Evolutionary conservation across 2,888 invertebrate species (phyloP).

Genomic region (Hirtodrosophila trivittata): DNA sequence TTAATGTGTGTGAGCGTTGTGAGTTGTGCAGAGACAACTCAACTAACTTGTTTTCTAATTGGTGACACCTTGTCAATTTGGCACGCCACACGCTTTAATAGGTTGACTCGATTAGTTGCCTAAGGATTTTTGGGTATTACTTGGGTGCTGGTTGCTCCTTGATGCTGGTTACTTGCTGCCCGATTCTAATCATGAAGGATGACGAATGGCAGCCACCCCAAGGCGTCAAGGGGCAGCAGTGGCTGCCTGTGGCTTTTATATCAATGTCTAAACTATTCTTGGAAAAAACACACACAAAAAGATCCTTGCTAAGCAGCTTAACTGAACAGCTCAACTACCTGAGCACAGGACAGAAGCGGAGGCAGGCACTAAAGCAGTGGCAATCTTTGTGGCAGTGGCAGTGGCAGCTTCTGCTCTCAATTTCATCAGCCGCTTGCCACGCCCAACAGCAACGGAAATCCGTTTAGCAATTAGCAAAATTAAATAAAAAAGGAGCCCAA

Average conservation of each 20-base stretch:
- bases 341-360: conserved; percentile 8
- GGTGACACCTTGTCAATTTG: conserved; percentile 81
- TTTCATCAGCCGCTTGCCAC: conserved; percentile 70
- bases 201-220: conserved; percentile 58
- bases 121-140: conserved; percentile 15
- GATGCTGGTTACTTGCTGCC: conserved; percentile 31
- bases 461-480: conserved; percentile 69
- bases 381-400: conserved; percentile 1
- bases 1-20: background rate
- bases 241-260: conserved; percentile 71
- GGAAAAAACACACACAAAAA: conserved; percentile 32
- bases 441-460: conserved; percentile 74
- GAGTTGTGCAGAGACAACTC: conserved; percentile 40
- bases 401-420: conserved; percentile 59
- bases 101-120: conserved; percentile 63
- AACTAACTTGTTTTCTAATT: conserved; percentile 79
- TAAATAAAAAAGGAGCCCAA: conserved; percentile 4
- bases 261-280: conserved; percentile 74
- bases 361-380: background rate
- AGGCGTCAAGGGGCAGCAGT: conserved; percentile 21
- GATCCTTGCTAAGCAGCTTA: conserved; percentile 49
- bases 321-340: conserved; percentile 31
- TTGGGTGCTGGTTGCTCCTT: background rate
- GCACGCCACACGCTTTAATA: conserved; percentile 74
- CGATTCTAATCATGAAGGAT: conserved; percentile 59